phyloP scores from a whole-genome alignment of 1,140 invertebrate genomes.

The Stegodyphus mimosarum region DNA sequence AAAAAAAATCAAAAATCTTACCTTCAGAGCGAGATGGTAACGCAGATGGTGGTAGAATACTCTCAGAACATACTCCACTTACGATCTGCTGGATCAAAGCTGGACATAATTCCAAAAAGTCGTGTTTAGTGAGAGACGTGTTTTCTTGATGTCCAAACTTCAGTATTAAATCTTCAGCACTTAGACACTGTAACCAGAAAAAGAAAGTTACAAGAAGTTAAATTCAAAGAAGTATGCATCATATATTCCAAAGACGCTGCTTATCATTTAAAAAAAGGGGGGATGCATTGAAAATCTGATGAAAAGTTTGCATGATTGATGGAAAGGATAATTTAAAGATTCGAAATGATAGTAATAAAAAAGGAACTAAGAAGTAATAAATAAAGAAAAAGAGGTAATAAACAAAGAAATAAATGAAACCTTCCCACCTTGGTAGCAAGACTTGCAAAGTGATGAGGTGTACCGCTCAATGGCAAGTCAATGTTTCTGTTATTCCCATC shows the following conservation, averaged over 20 bases:
- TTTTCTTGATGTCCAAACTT: constrained; percentile 39
- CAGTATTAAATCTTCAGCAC: constrained; percentile 20
- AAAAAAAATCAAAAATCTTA: constrained; percentile 1
- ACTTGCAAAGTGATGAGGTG: constrained; percentile 29
- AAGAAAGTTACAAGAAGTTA: neutral
- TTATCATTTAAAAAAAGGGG: no score
- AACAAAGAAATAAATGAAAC: no score
- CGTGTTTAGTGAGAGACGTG: constrained; percentile 35
- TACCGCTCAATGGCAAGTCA: constrained; percentile 15
- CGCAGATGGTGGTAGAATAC: constrained; percentile 7
- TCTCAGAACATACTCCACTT: constrained; percentile 56
- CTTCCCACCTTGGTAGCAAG: constrained; percentile 23
- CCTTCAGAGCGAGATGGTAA: constrained; percentile 39
- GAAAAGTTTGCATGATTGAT: no score
- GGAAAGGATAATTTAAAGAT: no score
- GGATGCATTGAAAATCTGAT: no score
- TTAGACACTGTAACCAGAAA: constrained; percentile 37
- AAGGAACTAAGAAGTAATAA: no score
- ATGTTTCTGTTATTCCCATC: constrained; percentile 10
- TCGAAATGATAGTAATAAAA: no score
- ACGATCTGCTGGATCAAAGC: constrained; percentile 64
- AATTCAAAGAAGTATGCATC: no score
- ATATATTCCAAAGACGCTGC: no score
- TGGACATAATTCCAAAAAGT: constrained; percentile 63
- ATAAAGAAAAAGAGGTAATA: no score